Conservation (phyloP, 37 sponge, comb jelly and placozoan genomes). For the Bolinopsis microptera region DNA sequence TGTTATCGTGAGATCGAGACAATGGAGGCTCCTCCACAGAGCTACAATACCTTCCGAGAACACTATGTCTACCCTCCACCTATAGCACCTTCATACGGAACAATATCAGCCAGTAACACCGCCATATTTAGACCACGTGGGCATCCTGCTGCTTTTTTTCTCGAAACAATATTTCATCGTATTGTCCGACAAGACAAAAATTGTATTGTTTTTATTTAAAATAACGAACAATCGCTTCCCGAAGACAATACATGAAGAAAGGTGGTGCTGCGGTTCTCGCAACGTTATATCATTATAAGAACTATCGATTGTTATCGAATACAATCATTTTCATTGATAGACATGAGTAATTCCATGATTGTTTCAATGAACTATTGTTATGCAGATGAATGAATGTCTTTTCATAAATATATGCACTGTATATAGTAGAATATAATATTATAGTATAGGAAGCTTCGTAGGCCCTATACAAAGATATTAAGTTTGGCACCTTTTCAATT, state of each 20-base stretch:
- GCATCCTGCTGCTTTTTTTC: background rate
- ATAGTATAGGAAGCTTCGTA: no score
- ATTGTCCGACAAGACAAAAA: background rate
- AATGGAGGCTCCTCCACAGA: background rate
- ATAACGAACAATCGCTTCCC: background rate
- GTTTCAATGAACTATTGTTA: no score
- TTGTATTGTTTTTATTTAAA: background rate
- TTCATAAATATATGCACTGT: no score
- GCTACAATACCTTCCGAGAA: background rate
- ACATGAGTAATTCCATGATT: no score
- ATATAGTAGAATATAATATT: no score
- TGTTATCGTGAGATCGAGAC: background rate
- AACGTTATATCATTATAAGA: background rate
- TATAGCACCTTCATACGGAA: background rate
- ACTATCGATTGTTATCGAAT: no score
- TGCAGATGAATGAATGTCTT: no score
- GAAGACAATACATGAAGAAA: background rate
- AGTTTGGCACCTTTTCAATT: no score
- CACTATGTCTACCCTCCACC: background rate
- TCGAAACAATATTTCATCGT: background rate
- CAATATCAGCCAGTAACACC: background rate
- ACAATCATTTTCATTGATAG: no score
- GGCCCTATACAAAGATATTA: no score
- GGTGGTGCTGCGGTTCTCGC: background rate
- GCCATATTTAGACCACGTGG: background rate